Percentiles rank a stretch among this genome's conserved stretches.
phyloP scores from a whole-genome alignment of 2,888 invertebrate species.

The Drosophila subsilvestris region DNA sequence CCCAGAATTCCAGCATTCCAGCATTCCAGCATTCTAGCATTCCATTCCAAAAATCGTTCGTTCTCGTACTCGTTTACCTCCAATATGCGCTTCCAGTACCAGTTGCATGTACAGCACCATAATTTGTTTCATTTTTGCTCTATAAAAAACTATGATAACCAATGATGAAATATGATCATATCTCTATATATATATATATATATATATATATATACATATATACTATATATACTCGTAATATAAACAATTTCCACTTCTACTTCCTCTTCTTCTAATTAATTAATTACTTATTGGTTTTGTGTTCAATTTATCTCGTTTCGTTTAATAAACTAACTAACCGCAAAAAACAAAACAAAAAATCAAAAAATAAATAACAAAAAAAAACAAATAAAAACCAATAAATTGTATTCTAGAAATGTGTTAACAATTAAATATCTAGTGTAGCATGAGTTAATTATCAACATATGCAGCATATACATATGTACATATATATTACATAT shows the following conservation, averaged over 20 bases:
- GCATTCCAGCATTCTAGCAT: constrained; percentile 25
- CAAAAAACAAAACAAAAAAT: background rate
- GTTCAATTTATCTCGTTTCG: constrained; percentile 24
- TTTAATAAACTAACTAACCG: constrained; percentile 22
- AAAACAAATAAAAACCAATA: constrained; percentile 19
- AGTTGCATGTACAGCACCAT: constrained; percentile 70
- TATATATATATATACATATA: constrained; percentile 24
- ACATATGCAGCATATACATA: constrained; percentile 8
- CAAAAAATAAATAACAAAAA: constrained; percentile 10
- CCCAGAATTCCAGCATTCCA: constrained; percentile 1
- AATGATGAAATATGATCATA: constrained; percentile 21
- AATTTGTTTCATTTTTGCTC: constrained; percentile 51
- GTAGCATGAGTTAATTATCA: constrained; percentile 37
- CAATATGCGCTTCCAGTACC: constrained; percentile 55
- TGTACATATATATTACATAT: no score
- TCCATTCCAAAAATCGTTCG: constrained; percentile 40
- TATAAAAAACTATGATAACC: constrained; percentile 9
- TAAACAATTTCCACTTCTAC: constrained; percentile 42
- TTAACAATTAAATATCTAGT: constrained; percentile 15
- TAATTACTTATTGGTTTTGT: constrained; percentile 32
- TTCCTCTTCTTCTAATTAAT: constrained; percentile 29
- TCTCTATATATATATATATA: constrained; percentile 5
- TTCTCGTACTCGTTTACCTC: constrained; percentile 46
- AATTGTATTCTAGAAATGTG: constrained; percentile 35
- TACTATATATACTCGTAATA: constrained; percentile 26